Base-by-base conservation (phyloP, 2,888 invertebrate species). In the Danaus chrysippus region DNA sequence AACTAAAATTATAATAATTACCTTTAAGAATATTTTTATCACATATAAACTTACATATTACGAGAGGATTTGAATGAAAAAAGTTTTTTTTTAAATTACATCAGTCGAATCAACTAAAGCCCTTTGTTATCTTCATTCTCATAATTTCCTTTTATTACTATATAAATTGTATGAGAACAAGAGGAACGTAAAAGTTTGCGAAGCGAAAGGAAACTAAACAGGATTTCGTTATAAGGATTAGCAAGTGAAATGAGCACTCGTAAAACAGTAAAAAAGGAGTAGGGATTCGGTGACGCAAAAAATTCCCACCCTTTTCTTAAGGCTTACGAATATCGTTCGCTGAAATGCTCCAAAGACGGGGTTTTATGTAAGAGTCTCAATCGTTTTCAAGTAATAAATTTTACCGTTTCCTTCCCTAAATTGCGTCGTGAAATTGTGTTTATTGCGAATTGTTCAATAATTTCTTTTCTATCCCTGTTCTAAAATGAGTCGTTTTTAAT, bases 241-340 rank as follows among this genome's bases (percentile, higher is more conserved):
- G 71, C 69, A 69, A 70, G 71, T 70, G 59, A 71, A 70, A 70
- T 71, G 69, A 67, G 67, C 66, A 59, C 64, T 64, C 69, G 69
- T 68, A 65, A 69, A 67, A 68, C 67, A 65, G 67, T 56, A 58
- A 59, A 46, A 44, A 54, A 53, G 55, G 44, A 64, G 58, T 61
- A 54, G 58, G 61, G 56, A 56, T 62, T 60, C 60, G 58, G 63
- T 53, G 67, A 60, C 61, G 61, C 49, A 67, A 64, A 66, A 65
- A 68, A 58, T 44, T 54, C 61, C 43, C 58, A 59, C 59, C 56
- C 65, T 65, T 43, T 49, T 59, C 57, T 62, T 59, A 61, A 65
- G 64, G 59, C 64, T 62, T 58, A 54, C 58, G 63, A 64, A 63
- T 65, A 58, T 54, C n/a, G 59, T 62, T 62, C 56, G 59, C 62